Evolutionary conservation across 2,113 vertebrate genomes (phyloP).

Genomic region (Chloropsis cyanopogon): DNA sequence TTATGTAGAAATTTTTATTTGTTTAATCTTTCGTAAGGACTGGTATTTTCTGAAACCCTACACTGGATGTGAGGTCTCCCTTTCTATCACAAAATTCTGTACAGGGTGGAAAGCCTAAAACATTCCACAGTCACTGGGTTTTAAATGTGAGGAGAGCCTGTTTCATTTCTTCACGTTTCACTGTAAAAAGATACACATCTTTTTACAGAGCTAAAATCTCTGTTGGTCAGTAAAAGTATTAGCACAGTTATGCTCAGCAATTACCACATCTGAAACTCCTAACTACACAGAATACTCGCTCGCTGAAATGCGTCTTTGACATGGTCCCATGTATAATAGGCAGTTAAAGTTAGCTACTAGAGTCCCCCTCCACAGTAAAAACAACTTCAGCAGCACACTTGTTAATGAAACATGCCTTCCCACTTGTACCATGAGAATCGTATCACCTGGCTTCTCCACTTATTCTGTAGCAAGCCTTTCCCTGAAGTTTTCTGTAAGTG

Average conservation of each 20-base stretch:
- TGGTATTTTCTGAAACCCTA: background rate
- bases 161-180: background rate
- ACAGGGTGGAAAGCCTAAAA: background rate
- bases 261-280: background rate
- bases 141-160: background rate
- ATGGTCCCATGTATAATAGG: background rate
- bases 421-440: background rate
- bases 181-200: background rate
- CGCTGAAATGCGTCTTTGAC: background rate
- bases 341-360: background rate
- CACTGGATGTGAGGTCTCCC: accelerated
- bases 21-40: accelerated
- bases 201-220: background rate
- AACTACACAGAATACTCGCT: background rate
- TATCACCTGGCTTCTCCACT: background rate
- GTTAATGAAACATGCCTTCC: background rate
- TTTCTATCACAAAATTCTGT: background rate
- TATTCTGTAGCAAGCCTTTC: background rate
- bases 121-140: background rate
- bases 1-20: background rate
- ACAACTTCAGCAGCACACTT: background rate
- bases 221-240: background rate
- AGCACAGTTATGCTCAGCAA: background rate
- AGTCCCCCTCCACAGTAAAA: background rate
- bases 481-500: background rate